phyloP scores from a whole-genome alignment of 2,113 vertebrate genomes.

The Periophthalmus modestus region DNA sequence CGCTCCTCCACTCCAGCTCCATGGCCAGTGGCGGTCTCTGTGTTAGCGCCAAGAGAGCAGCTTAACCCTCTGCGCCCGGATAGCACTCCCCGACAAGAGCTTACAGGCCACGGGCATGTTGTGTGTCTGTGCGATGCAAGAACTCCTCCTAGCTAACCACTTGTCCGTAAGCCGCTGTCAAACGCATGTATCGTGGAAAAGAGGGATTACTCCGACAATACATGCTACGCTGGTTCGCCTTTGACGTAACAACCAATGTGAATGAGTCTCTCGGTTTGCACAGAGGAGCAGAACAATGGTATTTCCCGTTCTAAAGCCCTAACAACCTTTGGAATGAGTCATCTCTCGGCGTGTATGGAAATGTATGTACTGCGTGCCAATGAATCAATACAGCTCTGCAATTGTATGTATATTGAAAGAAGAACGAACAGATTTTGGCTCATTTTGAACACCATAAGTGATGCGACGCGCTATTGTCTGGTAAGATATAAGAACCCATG shows the following conservation, averaged over 20 bases:
- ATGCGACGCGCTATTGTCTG: neutral
- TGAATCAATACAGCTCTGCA: neutral
- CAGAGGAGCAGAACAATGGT: neutral
- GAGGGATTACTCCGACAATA: constrained; percentile 17
- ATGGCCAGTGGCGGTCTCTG: constrained; percentile 48
- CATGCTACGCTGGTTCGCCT: constrained; percentile 19
- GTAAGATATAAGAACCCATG: neutral
- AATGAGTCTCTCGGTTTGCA: neutral
- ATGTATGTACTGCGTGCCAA: neutral
- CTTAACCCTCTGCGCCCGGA: constrained; percentile 65
- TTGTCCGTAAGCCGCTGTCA: constrained; percentile 42
- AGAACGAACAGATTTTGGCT: neutral
- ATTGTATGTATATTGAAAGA: neutral
- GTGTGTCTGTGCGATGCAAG: constrained; percentile 19
- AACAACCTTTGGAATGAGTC: neutral
- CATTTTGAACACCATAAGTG: neutral
- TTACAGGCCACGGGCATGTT: constrained; percentile 37
- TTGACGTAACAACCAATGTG: neutral
- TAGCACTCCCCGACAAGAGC: constrained; percentile 48
- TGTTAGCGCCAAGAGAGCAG: constrained; percentile 50
- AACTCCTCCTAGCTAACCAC: constrained; percentile 9
- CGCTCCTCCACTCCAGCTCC: constrained; percentile 45
- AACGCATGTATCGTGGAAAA: constrained; percentile 29
- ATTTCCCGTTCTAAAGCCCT: neutral
- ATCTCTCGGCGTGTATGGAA: neutral